Base-by-base conservation (phyloP, 92 coral and sea anemone species). In the Palythoa grandis region DNA sequence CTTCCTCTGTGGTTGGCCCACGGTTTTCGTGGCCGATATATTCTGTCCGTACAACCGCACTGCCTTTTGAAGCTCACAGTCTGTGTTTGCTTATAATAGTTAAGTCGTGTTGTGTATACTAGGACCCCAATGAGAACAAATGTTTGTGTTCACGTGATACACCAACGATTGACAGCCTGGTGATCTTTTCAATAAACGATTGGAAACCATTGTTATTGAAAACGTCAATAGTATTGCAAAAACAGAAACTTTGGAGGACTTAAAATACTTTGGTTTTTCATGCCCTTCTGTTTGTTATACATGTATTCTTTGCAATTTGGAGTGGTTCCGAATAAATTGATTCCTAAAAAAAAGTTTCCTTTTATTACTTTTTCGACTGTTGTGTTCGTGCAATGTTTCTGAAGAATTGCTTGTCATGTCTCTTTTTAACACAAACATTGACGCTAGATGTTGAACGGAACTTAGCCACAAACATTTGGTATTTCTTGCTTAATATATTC, bases 381-480 rank as follows among this genome's bases (percentile, higher is more conserved):
- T 40, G 15, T 14, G 14, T 50, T 65, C 85, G 47, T 20, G 43
- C 61, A 52, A 50, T 29, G 22, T 66, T 80, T 78, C 38, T 65
- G 63, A 52, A 65, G 74, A 65, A 80, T 65, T 53, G 63, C 47
- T 80, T 80, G 58, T 65, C 85, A 80, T 23, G 60, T 70, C 66
- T 80, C 74, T 65, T 80, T 66, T 80, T 80, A 65, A 80, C 85
- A 87, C 82, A 77, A 91, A 83, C 91, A 84, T 29, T 83, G 91
- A 83, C 90, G 86, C 90, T 82, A 76, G 87, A 79, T 37, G 87
- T 90, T 77, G 91, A 75, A 84, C 58, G 90, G 82, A 89, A 77
- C 70, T 77, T 82, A 84, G 87, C 94, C 94, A 84, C 94, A 94
- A 89, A 87, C 84, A 91, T 90, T 91, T 86, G 60, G 91, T 88